Evolutionary conservation across 2,797 vertebrate genomes (phyloP), one percentile per base, ranked within the genome.

Genomic region (Poecilia picta): DNA sequence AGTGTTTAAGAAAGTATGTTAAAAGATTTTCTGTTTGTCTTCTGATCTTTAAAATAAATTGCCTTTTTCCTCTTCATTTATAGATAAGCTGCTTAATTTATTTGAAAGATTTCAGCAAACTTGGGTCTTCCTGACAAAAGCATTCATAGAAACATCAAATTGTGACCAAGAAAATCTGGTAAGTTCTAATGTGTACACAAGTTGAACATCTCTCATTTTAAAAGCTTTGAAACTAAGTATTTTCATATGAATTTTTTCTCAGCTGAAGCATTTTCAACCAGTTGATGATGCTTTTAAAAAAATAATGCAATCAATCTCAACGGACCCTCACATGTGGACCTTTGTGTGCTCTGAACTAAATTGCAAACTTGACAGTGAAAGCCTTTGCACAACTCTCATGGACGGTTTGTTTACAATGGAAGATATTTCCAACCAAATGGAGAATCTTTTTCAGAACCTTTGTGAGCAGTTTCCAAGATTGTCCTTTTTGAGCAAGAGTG

Each of bases 121-220:
- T 68, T 98, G 96, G 97, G 85, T 93, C 47, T 97, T 97, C 82
- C 87, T 98, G 81, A 95, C 92, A 68, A 96, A 95, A 80, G 90
- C 95, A 59, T 95, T 96, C 2, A 70, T 92, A 76, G 95, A 95
- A 78, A 92, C 93, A 90, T 89, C 91, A 77, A 83, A 93, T 3
- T 43, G 31, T 59, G 77, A 90, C 72, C 92, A 73, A 72, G 13
- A 46, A 18, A 93, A 96, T 49, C 80, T 97, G 96, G 97, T 98
- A 93, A 80, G 96, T 88, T 18, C 0, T 4, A 49, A 2, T 72
- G 0, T 20, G 4, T 13, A 47, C 25, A 74, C 1, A 76, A 36
- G 2, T 72, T 33, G 59, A 70, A 75, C 2, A 53, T 25, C 28
- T 45, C 0, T 43, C 0, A 11, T 64, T 68, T 70, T 5, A 6